These are phyloP conservation scores for Pachyseris speciosa DNA, from an alignment of 64 coral and sea anemone genomes.

Conservation along the genomic window DNA sequence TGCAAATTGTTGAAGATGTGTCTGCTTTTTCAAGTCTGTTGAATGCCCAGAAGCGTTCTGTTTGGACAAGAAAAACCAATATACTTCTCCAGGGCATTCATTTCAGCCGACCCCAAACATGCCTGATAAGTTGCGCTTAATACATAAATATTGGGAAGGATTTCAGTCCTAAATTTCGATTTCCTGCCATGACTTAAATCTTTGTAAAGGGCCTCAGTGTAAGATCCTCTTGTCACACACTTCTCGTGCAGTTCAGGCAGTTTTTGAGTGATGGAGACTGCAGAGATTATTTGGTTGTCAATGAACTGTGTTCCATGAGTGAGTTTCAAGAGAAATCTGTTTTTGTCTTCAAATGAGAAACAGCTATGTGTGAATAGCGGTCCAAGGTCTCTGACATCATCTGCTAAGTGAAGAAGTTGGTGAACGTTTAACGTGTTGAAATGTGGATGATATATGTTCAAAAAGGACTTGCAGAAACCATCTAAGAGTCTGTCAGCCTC, in stretches of 20 bases:
- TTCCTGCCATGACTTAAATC: neutral
- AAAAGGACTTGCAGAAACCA: slow-evolving; percentile 6
- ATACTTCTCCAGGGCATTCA: neutral
- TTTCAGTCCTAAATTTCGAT: neutral
- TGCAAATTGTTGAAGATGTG: neutral
- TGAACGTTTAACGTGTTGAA: slow-evolving; percentile 16
- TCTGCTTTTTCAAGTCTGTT: neutral
- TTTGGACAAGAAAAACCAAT: neutral
- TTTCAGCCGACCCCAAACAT: neutral
- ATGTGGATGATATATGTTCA: neutral
- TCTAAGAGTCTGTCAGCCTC: neutral
- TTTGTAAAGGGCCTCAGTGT: neutral
- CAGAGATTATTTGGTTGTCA: slow-evolving; percentile 57
- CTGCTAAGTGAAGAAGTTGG: neutral
- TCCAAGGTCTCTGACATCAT: slow-evolving; percentile 43
- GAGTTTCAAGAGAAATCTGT: slow-evolving; percentile 12
- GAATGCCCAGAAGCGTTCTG: neutral
- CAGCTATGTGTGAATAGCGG: slow-evolving; percentile 46
- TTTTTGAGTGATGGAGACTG: slow-evolving; percentile 52
- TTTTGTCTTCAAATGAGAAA: slow-evolving; percentile 49
- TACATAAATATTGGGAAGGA: neutral
- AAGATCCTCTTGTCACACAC: neutral
- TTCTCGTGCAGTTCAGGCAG: neutral
- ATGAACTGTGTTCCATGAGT: slow-evolving; percentile 54
- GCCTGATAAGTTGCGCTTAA: neutral